Percentiles rank a stretch among this genome's conserved stretches.
Evolutionary conservation across 2,797 vertebrate genomes (phyloP).

Genomic region (Myotis pilosus): DNA sequence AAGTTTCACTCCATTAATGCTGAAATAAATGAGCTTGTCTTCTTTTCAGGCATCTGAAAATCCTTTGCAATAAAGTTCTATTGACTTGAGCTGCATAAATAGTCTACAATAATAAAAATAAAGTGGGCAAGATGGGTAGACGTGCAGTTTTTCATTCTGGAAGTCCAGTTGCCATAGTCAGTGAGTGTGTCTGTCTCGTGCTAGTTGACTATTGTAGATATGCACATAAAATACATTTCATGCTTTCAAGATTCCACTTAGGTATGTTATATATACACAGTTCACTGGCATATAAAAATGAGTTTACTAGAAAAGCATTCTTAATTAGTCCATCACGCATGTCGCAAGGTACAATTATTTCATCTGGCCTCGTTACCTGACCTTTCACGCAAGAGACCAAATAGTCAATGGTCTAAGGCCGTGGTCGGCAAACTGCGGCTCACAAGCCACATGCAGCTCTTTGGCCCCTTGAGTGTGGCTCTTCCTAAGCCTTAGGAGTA

Average conservation of each 20-base stretch:
- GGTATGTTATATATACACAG: not conserved
- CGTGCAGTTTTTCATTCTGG: not conserved
- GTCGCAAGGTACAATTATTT: not conserved
- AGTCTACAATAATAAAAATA: slow-evolving; percentile 35
- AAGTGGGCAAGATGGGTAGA: not conserved
- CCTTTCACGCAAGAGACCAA: too few relatives aligned
- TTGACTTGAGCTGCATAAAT: slow-evolving; percentile 38
- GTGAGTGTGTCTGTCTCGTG: not conserved
- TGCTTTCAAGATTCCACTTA: not conserved
- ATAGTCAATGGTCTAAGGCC: not conserved
- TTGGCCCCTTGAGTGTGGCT: too few relatives aligned
- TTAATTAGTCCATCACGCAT: not conserved
- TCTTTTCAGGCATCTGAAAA: slow-evolving; percentile 8
- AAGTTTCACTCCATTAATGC: not conserved
- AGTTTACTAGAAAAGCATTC: not conserved
- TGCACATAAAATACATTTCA: not conserved
- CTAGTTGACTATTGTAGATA: not conserved
- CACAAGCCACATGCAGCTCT: too few relatives aligned
- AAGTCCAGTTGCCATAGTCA: not conserved
- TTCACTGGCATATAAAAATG: not conserved
- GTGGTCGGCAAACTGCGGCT: too few relatives aligned
- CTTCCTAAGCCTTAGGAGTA: too few relatives aligned
- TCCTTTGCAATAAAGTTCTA: slow-evolving; percentile 20
- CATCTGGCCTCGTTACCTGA: too few relatives aligned
- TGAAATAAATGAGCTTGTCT: slow-evolving; percentile 45